Conservation (phyloP, 92 coral and sea anemone species). For the Pocillopora grandis region DNA sequence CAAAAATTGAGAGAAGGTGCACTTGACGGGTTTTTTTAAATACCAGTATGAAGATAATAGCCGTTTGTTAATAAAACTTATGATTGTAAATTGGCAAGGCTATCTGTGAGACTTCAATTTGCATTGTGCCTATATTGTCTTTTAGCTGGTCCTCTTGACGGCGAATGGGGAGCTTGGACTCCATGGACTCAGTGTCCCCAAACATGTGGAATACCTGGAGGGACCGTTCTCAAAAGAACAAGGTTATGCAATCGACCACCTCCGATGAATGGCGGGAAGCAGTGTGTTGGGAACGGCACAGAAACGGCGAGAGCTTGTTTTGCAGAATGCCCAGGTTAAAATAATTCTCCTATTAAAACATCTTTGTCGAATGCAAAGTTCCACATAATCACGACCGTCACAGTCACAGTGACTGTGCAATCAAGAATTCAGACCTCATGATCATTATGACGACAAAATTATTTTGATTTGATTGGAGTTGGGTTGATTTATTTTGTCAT, state of each 20-base stretch:
- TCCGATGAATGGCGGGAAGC: conserved; percentile 91
- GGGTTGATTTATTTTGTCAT: no score
- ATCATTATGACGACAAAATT: no score
- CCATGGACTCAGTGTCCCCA: conserved; percentile 81
- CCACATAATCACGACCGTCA: no score
- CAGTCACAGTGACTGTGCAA: background rate
- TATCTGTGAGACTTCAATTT: no score
- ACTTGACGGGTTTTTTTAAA: no score
- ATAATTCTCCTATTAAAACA: background rate
- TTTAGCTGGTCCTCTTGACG: conserved; percentile 86
- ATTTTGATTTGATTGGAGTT: no score
- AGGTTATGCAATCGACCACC: conserved; percentile 89
- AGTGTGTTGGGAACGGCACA: conserved; percentile 75
- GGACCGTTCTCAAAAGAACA: conserved; percentile 68
- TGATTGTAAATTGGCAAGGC: no score
- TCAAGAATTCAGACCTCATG: background rate
- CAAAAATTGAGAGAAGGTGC: no score
- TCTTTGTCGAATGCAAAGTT: background rate
- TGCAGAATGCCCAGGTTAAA: conserved; percentile 85
- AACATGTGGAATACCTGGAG: conserved; percentile 84
- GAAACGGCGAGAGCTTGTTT: conserved; percentile 77
- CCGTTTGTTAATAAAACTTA: no score
- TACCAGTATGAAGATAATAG: no score
- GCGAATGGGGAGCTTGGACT: conserved; percentile 86
- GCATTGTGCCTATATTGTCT: no score